These are phyloP conservation scores for Ascaphus truei DNA, from an alignment of 2,113 vertebrate genomes.

Conservation along the genomic window DNA sequence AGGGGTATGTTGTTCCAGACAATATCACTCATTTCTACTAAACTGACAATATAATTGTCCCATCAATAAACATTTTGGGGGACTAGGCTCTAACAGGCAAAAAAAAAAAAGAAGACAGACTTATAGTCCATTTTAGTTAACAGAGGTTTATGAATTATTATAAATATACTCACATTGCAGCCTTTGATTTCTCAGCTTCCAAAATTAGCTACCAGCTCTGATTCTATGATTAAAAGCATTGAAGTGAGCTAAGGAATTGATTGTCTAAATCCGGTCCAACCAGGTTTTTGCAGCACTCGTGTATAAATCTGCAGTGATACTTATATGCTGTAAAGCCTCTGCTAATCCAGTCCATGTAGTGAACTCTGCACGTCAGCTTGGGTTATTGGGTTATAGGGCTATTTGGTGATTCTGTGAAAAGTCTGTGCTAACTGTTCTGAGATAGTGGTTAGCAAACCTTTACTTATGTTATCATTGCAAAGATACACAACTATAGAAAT, in stretches of 20 bases:
- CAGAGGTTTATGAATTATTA: slow-evolving; percentile 22
- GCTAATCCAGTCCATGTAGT: not conserved
- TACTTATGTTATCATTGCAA: too few relatives aligned
- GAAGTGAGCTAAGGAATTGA: slow-evolving; percentile 19
- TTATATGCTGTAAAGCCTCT: not conserved
- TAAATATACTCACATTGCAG: slow-evolving; percentile 1
- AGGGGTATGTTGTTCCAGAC: too few relatives aligned
- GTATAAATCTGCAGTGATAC: slow-evolving; percentile 12
- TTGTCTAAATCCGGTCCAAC: slow-evolving; percentile 5
- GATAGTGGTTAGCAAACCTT: too few relatives aligned
- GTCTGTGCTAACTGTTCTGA: too few relatives aligned
- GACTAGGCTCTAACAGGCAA: too few relatives aligned
- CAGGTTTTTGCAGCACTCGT: slow-evolving; percentile 10
- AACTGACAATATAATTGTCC: not conserved
- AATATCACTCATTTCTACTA: not conserved
- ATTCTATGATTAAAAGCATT: slow-evolving; percentile 26
- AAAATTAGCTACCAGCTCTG: slow-evolving; percentile 30
- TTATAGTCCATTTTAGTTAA: not conserved
- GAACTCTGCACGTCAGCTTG: too few relatives aligned
- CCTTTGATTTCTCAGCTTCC: slow-evolving; percentile 28
- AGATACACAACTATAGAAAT: too few relatives aligned
- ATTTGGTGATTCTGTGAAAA: too few relatives aligned
- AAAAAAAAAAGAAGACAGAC: too few relatives aligned
- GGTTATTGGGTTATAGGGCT: too few relatives aligned
- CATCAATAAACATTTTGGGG: too few relatives aligned